Evolutionary conservation across 2,888 invertebrate genomes (phyloP).

Genomic region (Latrodectus elegans): DNA sequence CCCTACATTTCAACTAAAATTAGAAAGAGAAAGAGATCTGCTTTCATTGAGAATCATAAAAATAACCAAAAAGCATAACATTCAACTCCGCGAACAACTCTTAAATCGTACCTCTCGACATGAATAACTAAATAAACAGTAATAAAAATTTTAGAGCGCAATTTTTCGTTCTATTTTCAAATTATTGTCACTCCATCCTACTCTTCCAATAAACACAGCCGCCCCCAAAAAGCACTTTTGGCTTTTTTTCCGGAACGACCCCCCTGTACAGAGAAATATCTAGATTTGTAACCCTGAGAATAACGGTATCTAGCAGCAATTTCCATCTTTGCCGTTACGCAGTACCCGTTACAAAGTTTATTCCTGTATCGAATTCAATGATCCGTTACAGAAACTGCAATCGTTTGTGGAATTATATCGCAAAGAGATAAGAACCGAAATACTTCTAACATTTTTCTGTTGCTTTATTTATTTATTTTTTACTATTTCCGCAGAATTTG

Average conservation of each 20-base stretch:
- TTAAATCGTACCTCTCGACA: no score
- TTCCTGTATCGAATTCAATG: conserved; percentile 30
- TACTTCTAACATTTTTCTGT: background rate
- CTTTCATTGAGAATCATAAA: no score
- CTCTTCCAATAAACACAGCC: no score
- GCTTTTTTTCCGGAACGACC: background rate
- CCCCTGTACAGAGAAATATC: background rate
- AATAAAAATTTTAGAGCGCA: no score
- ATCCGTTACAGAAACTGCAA: conserved; percentile 20
- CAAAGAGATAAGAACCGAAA: conserved; percentile 22
- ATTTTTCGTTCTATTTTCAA: no score
- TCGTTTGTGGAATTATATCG: conserved; percentile 18
- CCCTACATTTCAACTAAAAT: no score
- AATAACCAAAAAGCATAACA: no score
- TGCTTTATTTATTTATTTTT: background rate
- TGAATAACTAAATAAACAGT: no score
- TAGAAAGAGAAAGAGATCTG: no score
- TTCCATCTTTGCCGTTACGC: background rate
- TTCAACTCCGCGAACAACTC: no score
- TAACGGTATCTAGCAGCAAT: background rate
- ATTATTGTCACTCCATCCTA: no score
- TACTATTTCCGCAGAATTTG: background rate
- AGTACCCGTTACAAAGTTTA: conserved; percentile 18
- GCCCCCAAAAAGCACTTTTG: background rate
- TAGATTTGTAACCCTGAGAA: background rate